Evolutionary conservation across 2,113 vertebrate species (phyloP).

Genomic region (Brienomyrus brachyistius): DNA sequence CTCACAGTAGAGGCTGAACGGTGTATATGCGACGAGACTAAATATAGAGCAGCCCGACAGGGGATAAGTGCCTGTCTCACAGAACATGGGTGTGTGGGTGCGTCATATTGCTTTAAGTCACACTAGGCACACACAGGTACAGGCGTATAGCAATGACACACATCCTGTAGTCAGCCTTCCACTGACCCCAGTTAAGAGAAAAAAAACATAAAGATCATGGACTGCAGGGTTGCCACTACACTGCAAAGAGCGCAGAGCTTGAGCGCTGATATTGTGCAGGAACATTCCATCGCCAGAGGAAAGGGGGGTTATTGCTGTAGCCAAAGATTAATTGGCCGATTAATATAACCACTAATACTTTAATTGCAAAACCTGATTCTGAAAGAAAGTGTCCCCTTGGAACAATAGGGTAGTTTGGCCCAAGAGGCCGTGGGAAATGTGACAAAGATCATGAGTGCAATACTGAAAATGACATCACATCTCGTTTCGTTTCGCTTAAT

Average conservation of each 20-base stretch:
- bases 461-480: conserved; percentile 31
- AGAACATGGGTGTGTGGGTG: not conserved
- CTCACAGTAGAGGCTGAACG: conserved; percentile 41
- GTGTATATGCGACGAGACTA: conserved; percentile 39
- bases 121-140: not conserved
- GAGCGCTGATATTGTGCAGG: not conserved
- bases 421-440: conserved; percentile 28
- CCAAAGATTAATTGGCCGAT: conserved; percentile 56
- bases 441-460: conserved; percentile 38
- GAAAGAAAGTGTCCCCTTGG: conserved; percentile 34
- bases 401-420: conserved; percentile 30
- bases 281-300: conserved; percentile 16
- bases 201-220: not conserved
- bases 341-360: conserved; percentile 53
- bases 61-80: conserved; percentile 5
- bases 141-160: not conserved
- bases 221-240: not conserved
- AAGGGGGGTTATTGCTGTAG: conserved; percentile 44
- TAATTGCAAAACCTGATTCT: conserved; percentile 49
- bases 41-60: conserved; percentile 26
- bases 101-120: not conserved
- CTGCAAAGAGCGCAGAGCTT: not conserved
- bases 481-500: conserved; percentile 24
- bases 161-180: too few species aligned
- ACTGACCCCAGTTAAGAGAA: not conserved